Evolutionary conservation across 2,113 vertebrate genomes (phyloP), one percentile per base, ranked within the genome.

Genomic region (Echinops telfairi): DNA sequence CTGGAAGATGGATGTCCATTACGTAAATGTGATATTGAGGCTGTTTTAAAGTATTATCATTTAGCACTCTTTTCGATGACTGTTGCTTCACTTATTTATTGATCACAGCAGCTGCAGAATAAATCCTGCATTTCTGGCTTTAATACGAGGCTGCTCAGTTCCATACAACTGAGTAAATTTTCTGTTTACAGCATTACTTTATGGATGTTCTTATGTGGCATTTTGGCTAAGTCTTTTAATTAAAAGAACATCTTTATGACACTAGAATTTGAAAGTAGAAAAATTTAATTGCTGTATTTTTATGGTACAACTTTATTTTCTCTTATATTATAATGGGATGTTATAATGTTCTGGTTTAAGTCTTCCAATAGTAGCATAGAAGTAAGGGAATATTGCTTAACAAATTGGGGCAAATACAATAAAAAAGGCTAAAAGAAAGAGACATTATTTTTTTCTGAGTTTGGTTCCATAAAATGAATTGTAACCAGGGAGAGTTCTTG

Each of bases 161-260:
- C 29, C 47, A 80, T 43, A 86, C 43, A 60, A 53, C 47, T 89
- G 84, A 82, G 60, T 86, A 73, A 79, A 71, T 90, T 93, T 68
- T 93, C 79, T 92, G 58, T 95, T 93, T 95, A 93, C 1, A 90
- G 77, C 86, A 83, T 10, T 25, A 82, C 89, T 92, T 93, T 94
- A 91, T 70, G 38, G 1, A 3, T 81, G 73, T 83, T 66, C 73
- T 90, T 88, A 43, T 77, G 77, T 60, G 71, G 12, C 75, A 86
- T 88, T 96, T 94, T 86, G 76, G 71, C 84, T 83, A 73, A 81
- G n/a, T 11, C 23, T 94, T 93, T 94, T 96, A 95, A 95, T 94
- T 95, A 91, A 70, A 84, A 87, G 77, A 95, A 86, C 36, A 96
- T 86, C 58, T 96, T 95, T 96, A 96, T 80, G 47, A 62, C 23